Percentiles rank a stretch among this genome's conserved stretches.
phyloP scores from a whole-genome alignment of 2,113 vertebrate species.

The Hepsetus odoe region DNA sequence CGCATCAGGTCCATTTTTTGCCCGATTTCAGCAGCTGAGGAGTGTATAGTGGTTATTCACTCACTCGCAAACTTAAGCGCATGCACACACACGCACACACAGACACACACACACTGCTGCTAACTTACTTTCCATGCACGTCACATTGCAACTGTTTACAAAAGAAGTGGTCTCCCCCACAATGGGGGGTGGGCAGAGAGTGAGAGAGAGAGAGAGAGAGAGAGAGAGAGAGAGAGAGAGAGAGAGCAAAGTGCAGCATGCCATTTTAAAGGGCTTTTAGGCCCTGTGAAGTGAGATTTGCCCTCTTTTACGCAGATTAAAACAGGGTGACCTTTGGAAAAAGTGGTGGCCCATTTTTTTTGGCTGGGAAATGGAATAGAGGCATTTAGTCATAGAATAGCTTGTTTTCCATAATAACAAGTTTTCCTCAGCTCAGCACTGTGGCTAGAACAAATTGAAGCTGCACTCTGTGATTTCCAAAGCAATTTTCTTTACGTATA shows the following conservation, averaged over 20 bases:
- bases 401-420: neutral
- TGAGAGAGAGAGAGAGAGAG: neutral
- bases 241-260: neutral
- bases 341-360: too few relatives aligned
- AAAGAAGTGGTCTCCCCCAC: slow-evolving; percentile 20
- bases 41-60: neutral
- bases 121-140: slow-evolving; percentile 12
- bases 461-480: neutral
- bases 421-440: neutral
- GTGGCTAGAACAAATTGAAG: neutral
- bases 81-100: too few relatives aligned
- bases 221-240: neutral
- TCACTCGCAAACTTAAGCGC: too few relatives aligned
- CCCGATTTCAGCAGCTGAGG: neutral
- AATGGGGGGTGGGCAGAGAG: neutral
- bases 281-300: neutral
- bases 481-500: neutral
- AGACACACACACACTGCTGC: slow-evolving; percentile 21
- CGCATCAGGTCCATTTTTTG: slow-evolving; percentile 16
- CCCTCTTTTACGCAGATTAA: neutral
- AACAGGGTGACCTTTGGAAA: neutral
- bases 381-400: neutral
- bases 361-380: neutral
- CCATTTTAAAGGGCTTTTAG: neutral
- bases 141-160: slow-evolving; percentile 47